Evolutionary conservation across 2,113 vertebrate species (phyloP).

Genomic region (Andinoacara biseriatus): DNA sequence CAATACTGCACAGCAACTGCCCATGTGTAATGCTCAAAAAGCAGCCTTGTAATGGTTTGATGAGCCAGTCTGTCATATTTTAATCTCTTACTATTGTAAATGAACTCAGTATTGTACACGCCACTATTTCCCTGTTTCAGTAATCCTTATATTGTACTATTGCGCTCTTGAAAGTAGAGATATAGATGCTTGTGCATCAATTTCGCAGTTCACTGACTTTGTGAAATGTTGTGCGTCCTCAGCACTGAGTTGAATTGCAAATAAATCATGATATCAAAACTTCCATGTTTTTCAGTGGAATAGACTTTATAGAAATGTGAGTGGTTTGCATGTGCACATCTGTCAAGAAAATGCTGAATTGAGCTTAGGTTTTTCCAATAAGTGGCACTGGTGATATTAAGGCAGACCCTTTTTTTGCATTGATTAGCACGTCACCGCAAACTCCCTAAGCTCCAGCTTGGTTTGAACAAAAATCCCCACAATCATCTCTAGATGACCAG

Average conservation of each 20-base stretch:
- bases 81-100: neutral
- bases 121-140: constrained; percentile 5
- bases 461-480: constrained; percentile 5
- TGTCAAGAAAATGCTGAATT: constrained; percentile 11
- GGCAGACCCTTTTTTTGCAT: neutral
- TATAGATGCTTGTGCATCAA: constrained; percentile 8
- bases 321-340: constrained; percentile 12
- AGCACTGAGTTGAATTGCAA: constrained; percentile 19
- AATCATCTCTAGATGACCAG: constrained; percentile 22
- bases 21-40: neutral
- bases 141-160: neutral
- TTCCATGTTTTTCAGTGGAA: constrained; percentile 2
- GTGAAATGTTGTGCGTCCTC: constrained; percentile 26
- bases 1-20: constrained; percentile 8
- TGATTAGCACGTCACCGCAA: constrained; percentile 12
- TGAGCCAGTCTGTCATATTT: neutral
- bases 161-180: constrained; percentile 8
- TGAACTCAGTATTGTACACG: neutral
- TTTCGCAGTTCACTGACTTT: constrained; percentile 19
- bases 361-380: constrained; percentile 6
- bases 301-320: constrained; percentile 10
- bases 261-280: constrained; percentile 37
- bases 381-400: neutral
- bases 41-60: neutral
- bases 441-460: constrained; percentile 9